phyloP scores from a whole-genome alignment of 2,113 vertebrate genomes.

The Cricetomys ansorgei region DNA sequence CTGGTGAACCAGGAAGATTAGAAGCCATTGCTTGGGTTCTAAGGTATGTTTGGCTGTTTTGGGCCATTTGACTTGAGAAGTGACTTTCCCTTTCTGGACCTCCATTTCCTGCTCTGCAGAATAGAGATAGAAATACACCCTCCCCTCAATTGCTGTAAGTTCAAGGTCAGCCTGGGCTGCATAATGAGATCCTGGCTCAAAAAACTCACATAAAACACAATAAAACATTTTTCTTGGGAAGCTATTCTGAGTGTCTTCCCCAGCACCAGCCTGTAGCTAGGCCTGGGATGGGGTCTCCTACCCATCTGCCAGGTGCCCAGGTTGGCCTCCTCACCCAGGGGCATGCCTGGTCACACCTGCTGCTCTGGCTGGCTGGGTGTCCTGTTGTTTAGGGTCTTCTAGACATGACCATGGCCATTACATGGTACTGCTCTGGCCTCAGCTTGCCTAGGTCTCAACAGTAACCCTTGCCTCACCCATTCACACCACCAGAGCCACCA shows the following conservation, averaged over 20 bases:
- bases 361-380: fast-evolving
- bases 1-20: not conserved
- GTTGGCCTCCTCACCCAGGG: not conserved
- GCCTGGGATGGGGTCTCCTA: not conserved
- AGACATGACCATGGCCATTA: not conserved
- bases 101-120: not conserved
- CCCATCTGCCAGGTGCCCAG: not conserved
- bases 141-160: not conserved
- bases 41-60: not conserved
- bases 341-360: not conserved
- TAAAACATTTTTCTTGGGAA: not conserved
- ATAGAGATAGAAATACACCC: not conserved
- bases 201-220: not conserved
- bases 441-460: not conserved
- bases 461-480: not conserved
- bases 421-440: not conserved
- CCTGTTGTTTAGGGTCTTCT: not conserved
- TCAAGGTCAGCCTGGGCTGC: not conserved
- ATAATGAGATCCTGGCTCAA: not conserved
- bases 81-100: not conserved
- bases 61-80: not conserved
- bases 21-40: not conserved
- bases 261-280: not conserved
- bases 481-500: not conserved
- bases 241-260: not conserved